Conservation (phyloP, 2,888 invertebrate genomes). For the Drosophila merina region DNA sequence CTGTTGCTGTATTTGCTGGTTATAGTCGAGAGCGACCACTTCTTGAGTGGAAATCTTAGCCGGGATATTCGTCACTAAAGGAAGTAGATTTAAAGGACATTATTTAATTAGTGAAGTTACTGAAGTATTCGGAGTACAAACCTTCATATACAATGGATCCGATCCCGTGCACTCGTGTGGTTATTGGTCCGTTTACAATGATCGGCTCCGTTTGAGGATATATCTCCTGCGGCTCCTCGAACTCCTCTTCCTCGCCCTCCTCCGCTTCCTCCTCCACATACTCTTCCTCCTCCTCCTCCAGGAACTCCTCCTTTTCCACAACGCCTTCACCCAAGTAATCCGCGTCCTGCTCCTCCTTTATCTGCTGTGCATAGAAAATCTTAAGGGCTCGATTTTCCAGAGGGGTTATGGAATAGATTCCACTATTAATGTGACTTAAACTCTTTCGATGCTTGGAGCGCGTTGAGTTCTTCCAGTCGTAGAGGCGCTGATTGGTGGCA, state of each 20-base stretch:
- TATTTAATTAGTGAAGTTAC: background rate
- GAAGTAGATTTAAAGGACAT: background rate
- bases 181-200: background rate
- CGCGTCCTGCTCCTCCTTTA: conserved; percentile 68
- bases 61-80: background rate
- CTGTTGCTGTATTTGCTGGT: conserved; percentile 76
- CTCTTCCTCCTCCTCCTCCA: conserved; percentile 36
- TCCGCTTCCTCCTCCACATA: conserved; percentile 63
- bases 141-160: conserved; percentile 6
- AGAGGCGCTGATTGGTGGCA: conserved; percentile 76
- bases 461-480: conserved; percentile 83
- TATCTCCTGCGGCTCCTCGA: conserved; percentile 57
- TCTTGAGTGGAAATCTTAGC: background rate
- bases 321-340: conserved; percentile 66
- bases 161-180: conserved; percentile 43
- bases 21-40: conserved; percentile 59
- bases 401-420: conserved; percentile 69
- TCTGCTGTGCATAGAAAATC: conserved; percentile 57
- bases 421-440: conserved; percentile 73
- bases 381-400: conserved; percentile 79
- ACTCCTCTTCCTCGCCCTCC: conserved; percentile 63
- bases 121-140: background rate
- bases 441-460: conserved; percentile 82
- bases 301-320: conserved; percentile 66
- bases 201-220: conserved; percentile 32